Evolutionary conservation across 2,888 invertebrate species (phyloP).

Genomic region (Tiphia femorata): DNA sequence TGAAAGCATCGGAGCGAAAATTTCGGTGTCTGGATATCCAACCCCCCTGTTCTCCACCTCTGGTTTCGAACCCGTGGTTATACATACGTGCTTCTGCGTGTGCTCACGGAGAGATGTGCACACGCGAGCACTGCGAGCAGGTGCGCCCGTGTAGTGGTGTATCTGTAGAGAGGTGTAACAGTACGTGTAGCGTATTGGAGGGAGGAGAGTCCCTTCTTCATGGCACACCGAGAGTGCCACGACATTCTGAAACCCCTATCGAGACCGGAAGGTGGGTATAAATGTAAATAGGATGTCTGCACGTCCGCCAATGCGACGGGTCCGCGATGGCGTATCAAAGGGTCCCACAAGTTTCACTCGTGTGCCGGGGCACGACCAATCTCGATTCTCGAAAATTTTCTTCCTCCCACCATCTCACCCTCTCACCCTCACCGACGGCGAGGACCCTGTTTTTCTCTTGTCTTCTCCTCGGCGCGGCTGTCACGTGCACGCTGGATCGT

Average conservation of each 20-base stretch:
- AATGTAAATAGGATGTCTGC: conserved; percentile 64
- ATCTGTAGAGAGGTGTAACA: too few species aligned
- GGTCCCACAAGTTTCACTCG: conserved; percentile 40
- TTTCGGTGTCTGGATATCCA: conserved; percentile 61
- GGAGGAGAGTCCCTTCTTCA: too few species aligned
- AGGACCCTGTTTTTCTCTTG: conserved; percentile 5
- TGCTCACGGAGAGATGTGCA: too few species aligned
- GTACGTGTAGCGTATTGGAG: too few species aligned
- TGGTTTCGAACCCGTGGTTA: too few species aligned
- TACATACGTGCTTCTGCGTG: too few species aligned
- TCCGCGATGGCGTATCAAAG: conserved; percentile 59
- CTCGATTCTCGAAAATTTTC: conserved; percentile 31
- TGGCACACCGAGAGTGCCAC: conserved; percentile 40
- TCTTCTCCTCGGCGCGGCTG: conserved; percentile 25
- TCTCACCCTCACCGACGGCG: conserved; percentile 21
- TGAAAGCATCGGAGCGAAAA: conserved; percentile 66
- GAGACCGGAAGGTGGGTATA: conserved; percentile 55
- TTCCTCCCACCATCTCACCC: conserved; percentile 9
- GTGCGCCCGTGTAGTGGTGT: too few species aligned
- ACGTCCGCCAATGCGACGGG: conserved; percentile 55
- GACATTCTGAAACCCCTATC: conserved; percentile 47
- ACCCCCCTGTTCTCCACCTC: too few species aligned
- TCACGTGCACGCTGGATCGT: conserved; percentile 34
- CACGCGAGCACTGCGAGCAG: too few species aligned
- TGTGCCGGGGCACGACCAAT: conserved; percentile 30